Conservation (phyloP, 2,888 invertebrate species). For the Ypsolopha scabrella region DNA sequence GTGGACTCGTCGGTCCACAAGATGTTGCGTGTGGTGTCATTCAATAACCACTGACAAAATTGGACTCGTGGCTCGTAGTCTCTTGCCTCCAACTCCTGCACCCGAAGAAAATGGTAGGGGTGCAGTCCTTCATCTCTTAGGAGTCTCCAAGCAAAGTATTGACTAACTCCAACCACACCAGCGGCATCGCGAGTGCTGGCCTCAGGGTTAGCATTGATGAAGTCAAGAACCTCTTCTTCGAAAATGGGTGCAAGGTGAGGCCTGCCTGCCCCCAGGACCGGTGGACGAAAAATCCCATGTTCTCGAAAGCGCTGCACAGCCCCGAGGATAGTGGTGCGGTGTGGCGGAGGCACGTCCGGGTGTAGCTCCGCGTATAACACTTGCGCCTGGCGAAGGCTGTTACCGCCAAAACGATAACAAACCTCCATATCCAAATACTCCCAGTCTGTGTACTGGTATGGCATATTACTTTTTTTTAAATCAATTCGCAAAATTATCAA, state of each 20-base stretch:
- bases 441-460: too few species aligned
- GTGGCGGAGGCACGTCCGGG: not conserved
- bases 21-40: not conserved
- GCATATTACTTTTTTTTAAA: too few species aligned
- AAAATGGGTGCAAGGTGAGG: not conserved
- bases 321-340: not conserved
- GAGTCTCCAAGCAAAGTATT: not conserved
- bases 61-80: not conserved
- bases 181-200: not conserved
- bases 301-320: not conserved
- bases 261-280: not conserved
- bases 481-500: too few species aligned
- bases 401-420: too few species aligned
- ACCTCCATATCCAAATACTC: too few species aligned
- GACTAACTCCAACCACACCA: not conserved
- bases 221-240: not conserved
- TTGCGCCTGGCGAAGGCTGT: too few species aligned
- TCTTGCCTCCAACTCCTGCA: not conserved
- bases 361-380: too few species aligned
- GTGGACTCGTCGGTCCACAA: constrained; percentile 5
- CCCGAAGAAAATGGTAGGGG: not conserved
- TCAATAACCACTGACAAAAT: constrained; percentile 1
- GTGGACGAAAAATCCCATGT: not conserved
- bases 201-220: not conserved
- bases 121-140: not conserved